Conservation (phyloP, 23 tunicate genomes). For the Trididemnum miniatum region DNA sequence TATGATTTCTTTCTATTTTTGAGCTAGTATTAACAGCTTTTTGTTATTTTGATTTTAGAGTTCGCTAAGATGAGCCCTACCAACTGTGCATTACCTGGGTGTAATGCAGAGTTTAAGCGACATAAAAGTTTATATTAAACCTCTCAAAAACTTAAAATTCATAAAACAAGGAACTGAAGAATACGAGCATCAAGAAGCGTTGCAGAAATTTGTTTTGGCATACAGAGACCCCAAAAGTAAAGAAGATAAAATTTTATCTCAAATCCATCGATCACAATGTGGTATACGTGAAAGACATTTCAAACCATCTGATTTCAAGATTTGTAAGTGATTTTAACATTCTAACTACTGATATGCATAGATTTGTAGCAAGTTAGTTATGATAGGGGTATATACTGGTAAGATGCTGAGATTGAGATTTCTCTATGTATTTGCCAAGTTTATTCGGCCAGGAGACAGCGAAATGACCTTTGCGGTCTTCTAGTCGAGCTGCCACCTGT, state of each 20-base stretch:
- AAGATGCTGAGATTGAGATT: not conserved
- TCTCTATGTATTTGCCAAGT: not conserved
- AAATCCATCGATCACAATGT: not conserved
- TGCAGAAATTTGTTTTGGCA: not conserved
- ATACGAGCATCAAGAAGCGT: not conserved
- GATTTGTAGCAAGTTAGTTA: not conserved
- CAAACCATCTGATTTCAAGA: not conserved
- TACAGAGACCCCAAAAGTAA: not conserved
- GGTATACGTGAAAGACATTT: not conserved
- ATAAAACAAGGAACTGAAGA: not conserved
- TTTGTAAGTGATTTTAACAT: not conserved
- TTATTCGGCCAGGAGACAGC: not conserved
- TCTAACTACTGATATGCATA: not conserved
- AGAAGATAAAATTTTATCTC: not conserved
- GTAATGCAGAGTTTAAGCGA: not conserved
- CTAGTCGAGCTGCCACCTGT: constrained; percentile 1
- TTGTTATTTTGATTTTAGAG: not conserved
- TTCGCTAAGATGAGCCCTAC: constrained; percentile 1
- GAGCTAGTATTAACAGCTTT: not conserved
- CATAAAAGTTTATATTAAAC: not conserved
- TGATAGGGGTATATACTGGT: not conserved
- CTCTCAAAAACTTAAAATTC: not conserved
- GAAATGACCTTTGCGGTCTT: not conserved
- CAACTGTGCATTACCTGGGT: constrained; percentile 1
- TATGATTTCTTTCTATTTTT: not conserved